phyloP scores from a whole-genome alignment of 2,113 vertebrate species.

The Scalopus aquaticus region DNA sequence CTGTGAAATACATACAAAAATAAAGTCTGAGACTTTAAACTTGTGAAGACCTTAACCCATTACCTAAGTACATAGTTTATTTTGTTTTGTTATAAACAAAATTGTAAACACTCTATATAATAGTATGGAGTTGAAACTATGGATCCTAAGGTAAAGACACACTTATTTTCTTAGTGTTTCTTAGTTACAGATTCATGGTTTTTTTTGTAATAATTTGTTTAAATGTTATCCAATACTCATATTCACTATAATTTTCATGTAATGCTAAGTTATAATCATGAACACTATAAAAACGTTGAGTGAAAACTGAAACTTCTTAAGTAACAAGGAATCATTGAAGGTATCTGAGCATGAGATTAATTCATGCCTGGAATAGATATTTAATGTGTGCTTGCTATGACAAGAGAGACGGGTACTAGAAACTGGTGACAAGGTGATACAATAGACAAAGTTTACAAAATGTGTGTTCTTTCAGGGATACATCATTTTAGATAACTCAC shows the following conservation, averaged over 20 bases:
- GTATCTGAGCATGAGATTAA: neutral
- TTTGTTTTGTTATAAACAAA: neutral
- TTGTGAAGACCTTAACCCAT: neutral
- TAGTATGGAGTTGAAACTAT: neutral
- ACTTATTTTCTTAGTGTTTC: neutral
- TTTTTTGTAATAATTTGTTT: neutral
- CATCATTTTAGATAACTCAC: neutral
- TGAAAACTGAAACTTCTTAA: neutral
- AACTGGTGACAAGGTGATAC: neutral
- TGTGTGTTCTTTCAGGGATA: neutral
- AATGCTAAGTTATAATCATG: neutral
- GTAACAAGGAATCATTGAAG: neutral
- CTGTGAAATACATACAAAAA: neutral
- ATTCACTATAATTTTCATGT: neutral
- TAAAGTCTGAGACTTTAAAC: neutral
- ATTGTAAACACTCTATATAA: neutral
- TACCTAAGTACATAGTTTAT: neutral
- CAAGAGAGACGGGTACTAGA: neutral
- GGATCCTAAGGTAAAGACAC: neutral
- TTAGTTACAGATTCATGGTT: neutral
- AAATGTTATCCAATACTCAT: neutral
- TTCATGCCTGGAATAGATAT: neutral
- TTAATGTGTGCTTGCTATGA: neutral
- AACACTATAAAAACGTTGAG: neutral
- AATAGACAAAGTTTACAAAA: neutral